A percentile compares a stretch with the other conserved stretches of the same genome.
phyloP scores from a whole-genome alignment of 2,888 invertebrate species.

The Cheilosia variabilis region DNA sequence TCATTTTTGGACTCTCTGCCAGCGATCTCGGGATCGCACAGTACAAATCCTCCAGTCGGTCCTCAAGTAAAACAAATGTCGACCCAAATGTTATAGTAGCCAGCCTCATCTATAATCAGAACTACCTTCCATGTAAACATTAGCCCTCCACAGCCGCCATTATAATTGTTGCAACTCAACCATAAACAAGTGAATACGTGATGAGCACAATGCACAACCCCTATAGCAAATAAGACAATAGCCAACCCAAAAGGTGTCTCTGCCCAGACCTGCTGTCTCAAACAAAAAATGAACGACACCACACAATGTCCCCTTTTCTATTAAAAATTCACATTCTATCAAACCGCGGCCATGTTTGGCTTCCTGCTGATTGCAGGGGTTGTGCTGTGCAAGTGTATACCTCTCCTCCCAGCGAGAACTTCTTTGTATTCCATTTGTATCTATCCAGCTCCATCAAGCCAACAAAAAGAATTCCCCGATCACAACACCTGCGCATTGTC shows the following conservation, averaged over 20 bases:
- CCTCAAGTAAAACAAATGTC: too few species aligned
- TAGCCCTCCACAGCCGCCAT: conserved; percentile 21
- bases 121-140: background rate
- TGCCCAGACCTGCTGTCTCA: conserved; percentile 6
- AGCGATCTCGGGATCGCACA: too few species aligned
- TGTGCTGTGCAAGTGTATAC: conserved; percentile 51
- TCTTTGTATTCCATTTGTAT: conserved; percentile 31
- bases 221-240: conserved; percentile 1
- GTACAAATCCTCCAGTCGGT: too few species aligned
- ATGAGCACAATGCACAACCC: conserved; percentile 53
- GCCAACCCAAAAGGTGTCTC: conserved; percentile 9
- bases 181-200: conserved; percentile 39
- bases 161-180: conserved; percentile 41
- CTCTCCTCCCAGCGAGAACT: conserved; percentile 35
- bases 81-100: too few species aligned
- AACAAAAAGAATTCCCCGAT: conserved; percentile 37
- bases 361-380: conserved; percentile 64
- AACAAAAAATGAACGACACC: conserved; percentile 39
- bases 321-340: conserved; percentile 27
- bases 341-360: conserved; percentile 67
- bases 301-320: conserved; percentile 23
- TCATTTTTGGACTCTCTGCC: too few species aligned
- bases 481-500: conserved; percentile 71
- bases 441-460: conserved; percentile 8
- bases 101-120: background rate